phyloP scores from a whole-genome alignment of 2,113 vertebrate species.

The Panthera tigris region DNA sequence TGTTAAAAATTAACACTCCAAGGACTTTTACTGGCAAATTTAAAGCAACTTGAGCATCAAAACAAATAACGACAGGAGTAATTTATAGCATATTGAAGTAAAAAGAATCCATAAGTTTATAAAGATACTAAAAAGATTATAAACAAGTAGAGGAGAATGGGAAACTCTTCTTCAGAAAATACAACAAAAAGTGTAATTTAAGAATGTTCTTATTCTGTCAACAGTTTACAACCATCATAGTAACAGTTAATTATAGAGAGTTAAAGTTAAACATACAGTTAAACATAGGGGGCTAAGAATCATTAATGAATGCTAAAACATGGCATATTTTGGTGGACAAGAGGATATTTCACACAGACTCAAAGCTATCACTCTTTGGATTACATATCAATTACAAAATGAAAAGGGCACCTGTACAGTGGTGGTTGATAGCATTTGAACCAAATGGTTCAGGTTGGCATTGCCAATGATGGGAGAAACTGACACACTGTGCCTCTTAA shows the following conservation, averaged over 20 bases:
- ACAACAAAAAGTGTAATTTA: not conserved
- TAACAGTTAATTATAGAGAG: not conserved
- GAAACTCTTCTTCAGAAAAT: not conserved
- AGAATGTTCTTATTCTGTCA: not conserved
- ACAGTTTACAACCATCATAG: not conserved
- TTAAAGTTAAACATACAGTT: no score
- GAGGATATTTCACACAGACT: not conserved
- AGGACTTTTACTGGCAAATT: not conserved
- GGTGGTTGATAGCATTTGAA: not conserved
- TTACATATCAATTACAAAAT: not conserved
- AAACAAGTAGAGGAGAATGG: not conserved
- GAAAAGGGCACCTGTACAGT: not conserved
- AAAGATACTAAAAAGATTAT: not conserved
- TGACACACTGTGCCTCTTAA: not conserved
- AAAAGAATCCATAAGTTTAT: not conserved
- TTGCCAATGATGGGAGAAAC: not conserved
- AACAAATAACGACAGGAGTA: not conserved
- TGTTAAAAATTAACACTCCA: slow-evolving; percentile 18
- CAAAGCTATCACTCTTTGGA: not conserved
- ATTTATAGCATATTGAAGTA: not conserved
- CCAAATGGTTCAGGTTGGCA: not conserved
- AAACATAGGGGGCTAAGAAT: not conserved
- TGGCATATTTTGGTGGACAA: not conserved
- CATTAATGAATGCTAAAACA: not conserved
- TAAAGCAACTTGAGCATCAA: slow-evolving; percentile 19